These are phyloP conservation scores for Felis catus DNA, from an alignment of 2,113 vertebrate genomes.

Conservation along the genomic window DNA sequence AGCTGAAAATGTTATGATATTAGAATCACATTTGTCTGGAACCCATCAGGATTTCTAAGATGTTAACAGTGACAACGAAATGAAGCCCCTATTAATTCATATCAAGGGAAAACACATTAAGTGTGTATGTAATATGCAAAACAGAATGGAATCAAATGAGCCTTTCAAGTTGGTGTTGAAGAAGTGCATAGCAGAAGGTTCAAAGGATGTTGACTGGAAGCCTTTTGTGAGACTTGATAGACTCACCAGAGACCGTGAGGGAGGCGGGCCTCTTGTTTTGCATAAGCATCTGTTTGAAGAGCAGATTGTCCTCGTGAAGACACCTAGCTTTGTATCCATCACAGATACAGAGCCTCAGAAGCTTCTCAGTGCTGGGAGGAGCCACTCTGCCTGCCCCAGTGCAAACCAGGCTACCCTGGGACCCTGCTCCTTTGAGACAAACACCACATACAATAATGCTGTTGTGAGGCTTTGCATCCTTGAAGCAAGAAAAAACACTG, in stretches of 20 bases:
- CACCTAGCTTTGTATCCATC: slow-evolving; percentile 28
- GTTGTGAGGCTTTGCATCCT: slow-evolving; percentile 86
- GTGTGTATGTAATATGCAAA: background rate
- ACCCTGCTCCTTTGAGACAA: slow-evolving; percentile 59
- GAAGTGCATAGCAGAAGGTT: background rate
- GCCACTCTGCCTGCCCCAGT: background rate
- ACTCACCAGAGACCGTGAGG: background rate
- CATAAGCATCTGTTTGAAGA: slow-evolving; percentile 29
- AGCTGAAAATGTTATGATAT: background rate
- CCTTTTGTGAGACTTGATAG: background rate
- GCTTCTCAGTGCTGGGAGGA: background rate
- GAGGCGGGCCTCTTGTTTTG: background rate
- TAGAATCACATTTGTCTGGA: background rate
- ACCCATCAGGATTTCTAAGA: slow-evolving; percentile 1
- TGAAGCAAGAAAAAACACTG: slow-evolving; percentile 76
- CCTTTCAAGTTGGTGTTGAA: background rate
- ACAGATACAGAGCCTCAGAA: slow-evolving; percentile 52
- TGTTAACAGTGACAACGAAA: background rate
- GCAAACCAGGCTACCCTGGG: background rate
- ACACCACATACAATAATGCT: slow-evolving; percentile 69
- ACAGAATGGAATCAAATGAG: background rate
- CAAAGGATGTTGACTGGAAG: background rate
- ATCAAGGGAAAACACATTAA: background rate
- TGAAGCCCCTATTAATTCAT: slow-evolving; percentile 15
- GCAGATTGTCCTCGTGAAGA: slow-evolving; percentile 31